phyloP scores from a whole-genome alignment of 2,888 invertebrate species.

The Seira ritae region DNA sequence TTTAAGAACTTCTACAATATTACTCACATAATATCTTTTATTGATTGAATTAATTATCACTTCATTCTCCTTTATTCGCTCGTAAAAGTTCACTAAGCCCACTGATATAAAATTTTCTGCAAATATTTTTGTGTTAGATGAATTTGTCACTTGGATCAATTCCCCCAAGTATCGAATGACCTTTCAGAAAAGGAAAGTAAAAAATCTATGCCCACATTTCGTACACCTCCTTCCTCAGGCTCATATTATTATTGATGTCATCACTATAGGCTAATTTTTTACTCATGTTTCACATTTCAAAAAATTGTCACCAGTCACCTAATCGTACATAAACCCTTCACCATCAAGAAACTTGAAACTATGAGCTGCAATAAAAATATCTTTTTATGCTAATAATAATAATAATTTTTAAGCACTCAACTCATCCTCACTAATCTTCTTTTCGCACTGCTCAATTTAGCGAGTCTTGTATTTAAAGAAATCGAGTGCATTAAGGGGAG shows the following conservation, averaged over 20 bases:
- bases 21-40: too few species aligned
- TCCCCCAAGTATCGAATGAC: background rate
- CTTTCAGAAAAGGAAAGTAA: slow-evolving; percentile 1
- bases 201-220: background rate
- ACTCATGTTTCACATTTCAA: background rate
- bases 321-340: slow-evolving; percentile 2
- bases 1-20: too few species aligned
- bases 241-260: background rate
- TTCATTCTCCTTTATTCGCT: too few species aligned
- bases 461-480: background rate
- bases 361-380: slow-evolving; percentile 16
- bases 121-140: too few species aligned
- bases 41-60: too few species aligned
- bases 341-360: slow-evolving; percentile 3
- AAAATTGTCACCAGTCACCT: background rate
- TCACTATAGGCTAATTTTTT: background rate
- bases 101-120: too few species aligned
- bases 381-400: slow-evolving; percentile 2
- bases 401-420: background rate
- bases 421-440: background rate
- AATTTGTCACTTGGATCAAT: too few species aligned
- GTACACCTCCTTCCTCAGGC: background rate
- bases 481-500: slow-evolving; percentile 11
- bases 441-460: background rate
- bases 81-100: too few species aligned